phyloP scores from a whole-genome alignment of 2,113 vertebrate species.

The Ctenomys sociabilis region DNA sequence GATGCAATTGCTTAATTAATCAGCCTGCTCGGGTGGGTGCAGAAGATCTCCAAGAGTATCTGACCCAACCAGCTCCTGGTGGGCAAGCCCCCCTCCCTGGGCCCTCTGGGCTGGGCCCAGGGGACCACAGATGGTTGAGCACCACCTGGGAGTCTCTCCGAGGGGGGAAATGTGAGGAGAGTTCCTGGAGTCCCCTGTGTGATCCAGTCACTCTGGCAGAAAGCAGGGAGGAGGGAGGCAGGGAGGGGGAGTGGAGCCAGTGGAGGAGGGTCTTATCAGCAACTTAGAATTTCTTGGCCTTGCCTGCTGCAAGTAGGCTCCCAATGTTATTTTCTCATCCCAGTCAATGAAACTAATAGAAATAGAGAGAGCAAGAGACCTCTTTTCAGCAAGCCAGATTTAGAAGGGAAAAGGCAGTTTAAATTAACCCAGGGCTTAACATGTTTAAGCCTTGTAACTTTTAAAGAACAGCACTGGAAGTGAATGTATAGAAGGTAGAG shows the following conservation, averaged over 20 bases:
- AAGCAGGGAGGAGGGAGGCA: conserved; percentile 41
- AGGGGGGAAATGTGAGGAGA: conserved; percentile 74
- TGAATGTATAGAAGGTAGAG: background rate
- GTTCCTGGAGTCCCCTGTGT: conserved; percentile 75
- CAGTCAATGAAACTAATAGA: conserved; percentile 77
- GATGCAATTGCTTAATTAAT: conserved; percentile 82
- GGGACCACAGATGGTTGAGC: conserved; percentile 86
- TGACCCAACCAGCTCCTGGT: conserved; percentile 79
- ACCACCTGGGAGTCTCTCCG: conserved; percentile 78
- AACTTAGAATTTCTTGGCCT: conserved; percentile 78
- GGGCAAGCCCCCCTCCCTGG: conserved; percentile 74
- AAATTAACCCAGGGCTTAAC: conserved; percentile 64
- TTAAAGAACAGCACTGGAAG: background rate
- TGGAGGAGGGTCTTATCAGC: conserved; percentile 68
- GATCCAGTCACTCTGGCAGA: conserved; percentile 80
- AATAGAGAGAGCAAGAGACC: conserved; percentile 52
- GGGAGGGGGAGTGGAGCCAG: background rate
- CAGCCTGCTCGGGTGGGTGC: conserved; percentile 75
- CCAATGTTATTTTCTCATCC: conserved; percentile 65
- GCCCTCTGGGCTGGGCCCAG: conserved; percentile 70
- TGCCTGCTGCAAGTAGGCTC: conserved; percentile 63
- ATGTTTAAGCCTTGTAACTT: conserved; percentile 61
- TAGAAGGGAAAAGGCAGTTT: conserved; percentile 46
- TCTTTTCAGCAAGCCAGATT: conserved; percentile 72
- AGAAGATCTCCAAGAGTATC: conserved; percentile 63